phyloP scores from a whole-genome alignment of 2,888 invertebrate genomes.

The Geophilus truncorum region DNA sequence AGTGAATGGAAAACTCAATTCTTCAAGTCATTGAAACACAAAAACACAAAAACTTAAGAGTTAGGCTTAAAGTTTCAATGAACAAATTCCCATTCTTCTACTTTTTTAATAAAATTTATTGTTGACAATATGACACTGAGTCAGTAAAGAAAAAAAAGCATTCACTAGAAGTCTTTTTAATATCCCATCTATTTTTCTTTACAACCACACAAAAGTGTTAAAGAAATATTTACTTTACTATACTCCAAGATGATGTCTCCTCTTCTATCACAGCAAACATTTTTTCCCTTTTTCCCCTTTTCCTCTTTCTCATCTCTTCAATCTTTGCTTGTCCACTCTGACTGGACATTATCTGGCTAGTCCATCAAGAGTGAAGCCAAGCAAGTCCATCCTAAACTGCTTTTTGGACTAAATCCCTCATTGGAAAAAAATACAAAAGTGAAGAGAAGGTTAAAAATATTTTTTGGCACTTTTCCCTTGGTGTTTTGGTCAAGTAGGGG shows the following conservation, averaged over 20 bases:
- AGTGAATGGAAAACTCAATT: too few species aligned
- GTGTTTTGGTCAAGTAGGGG: neutral
- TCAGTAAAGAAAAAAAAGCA: too few species aligned
- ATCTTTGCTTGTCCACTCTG: neutral
- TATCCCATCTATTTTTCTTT: neutral
- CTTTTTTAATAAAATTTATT: too few species aligned
- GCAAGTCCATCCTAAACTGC: neutral
- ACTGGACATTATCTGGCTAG: slow-evolving; percentile 10
- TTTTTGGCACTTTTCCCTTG: neutral
- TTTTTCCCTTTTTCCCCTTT: neutral
- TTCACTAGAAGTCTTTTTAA: too few species aligned
- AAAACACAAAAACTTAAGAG: too few species aligned
- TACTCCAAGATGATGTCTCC: neutral
- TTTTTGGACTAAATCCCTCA: slow-evolving; percentile 3
- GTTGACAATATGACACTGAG: too few species aligned
- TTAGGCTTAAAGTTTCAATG: too few species aligned
- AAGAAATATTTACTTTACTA: neutral
- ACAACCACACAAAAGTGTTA: slow-evolving; percentile 7
- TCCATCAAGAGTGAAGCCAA: neutral
- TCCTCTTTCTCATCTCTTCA: neutral
- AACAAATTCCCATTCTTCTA: too few species aligned
- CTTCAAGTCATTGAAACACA: too few species aligned
- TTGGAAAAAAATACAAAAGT: neutral
- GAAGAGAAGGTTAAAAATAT: neutral
- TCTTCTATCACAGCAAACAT: neutral